Conservation (phyloP, 2,797 vertebrate species). For the Diceros bicornis region DNA sequence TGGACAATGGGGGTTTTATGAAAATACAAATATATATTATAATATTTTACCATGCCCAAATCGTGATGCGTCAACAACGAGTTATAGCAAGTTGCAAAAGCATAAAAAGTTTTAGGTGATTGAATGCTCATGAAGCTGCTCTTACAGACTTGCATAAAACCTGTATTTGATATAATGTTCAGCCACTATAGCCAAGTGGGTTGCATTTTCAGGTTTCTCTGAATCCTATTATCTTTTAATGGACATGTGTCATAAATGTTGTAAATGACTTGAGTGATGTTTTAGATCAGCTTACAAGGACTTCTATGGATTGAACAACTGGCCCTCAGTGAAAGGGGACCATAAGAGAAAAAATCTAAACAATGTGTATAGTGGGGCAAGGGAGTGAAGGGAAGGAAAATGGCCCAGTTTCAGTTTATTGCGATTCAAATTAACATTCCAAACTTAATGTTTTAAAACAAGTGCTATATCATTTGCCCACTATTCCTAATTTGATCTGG, state of each 20-base stretch:
- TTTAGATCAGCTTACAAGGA: background rate
- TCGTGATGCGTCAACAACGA: background rate
- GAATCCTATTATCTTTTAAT: background rate
- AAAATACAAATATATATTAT: background rate
- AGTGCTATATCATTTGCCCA: background rate
- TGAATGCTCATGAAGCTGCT: background rate
- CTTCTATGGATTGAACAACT: background rate
- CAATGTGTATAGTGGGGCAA: rapidly evolving
- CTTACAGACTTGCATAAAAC: background rate
- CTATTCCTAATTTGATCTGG: background rate
- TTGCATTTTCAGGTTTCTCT: background rate
- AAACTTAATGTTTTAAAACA: background rate
- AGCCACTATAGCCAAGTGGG: background rate
- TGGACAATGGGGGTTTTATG: background rate
- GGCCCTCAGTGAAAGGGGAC: background rate
- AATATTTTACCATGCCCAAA: background rate
- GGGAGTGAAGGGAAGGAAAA: background rate
- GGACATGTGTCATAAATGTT: background rate
- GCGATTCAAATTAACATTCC: background rate
- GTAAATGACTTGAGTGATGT: background rate
- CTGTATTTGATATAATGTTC: background rate
- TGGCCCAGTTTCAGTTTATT: background rate
- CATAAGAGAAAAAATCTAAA: background rate
- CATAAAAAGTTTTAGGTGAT: background rate
- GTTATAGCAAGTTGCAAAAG: background rate